Percentiles rank a stretch among this genome's conserved stretches.
These are phyloP conservation scores for Cydia pomonella DNA, from an alignment of 1,140 invertebrate genomes.

Conservation along the genomic window DNA sequence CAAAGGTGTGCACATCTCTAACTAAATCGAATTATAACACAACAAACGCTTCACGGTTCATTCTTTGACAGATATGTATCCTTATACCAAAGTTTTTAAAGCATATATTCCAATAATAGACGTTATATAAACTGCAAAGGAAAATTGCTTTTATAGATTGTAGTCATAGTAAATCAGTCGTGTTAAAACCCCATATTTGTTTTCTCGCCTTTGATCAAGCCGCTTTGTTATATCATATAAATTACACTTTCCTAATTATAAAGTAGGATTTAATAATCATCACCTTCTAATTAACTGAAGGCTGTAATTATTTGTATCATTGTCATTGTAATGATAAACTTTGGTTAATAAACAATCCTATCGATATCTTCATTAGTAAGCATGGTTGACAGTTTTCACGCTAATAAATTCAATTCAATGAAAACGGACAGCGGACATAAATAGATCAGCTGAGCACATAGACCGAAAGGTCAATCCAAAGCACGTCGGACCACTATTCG, in stretches of 20 bases:
- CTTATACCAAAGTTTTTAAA: conserved; percentile 30
- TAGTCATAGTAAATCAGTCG: conserved; percentile 46
- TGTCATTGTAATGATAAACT: too few species aligned
- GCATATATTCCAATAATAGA: conserved; percentile 17
- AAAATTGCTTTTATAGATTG: conserved; percentile 37
- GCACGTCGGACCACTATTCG: not conserved
- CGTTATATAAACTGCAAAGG: conserved; percentile 9
- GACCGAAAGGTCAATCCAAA: conserved; percentile 27
- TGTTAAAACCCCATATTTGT: conserved; percentile 49
- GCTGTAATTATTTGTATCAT: too few species aligned
- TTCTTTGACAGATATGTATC: not conserved
- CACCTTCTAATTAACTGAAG: too few species aligned
- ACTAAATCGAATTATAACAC: conserved; percentile 68
- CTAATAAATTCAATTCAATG: conserved; percentile 24
- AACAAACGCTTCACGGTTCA: conserved; percentile 38
- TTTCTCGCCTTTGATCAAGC: conserved; percentile 47
- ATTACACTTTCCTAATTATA: not conserved
- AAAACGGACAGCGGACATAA: not conserved
- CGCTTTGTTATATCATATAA: conserved; percentile 34
- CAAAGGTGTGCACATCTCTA: conserved; percentile 72
- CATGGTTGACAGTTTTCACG: conserved; percentile 15
- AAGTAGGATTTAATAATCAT: too few species aligned
- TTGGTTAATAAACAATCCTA: not conserved
- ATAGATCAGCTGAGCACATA: not conserved
- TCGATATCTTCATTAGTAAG: conserved; percentile 19